These are phyloP conservation scores for Agapetus fuscipes DNA, from an alignment of 2,888 invertebrate genomes.

Conservation along the genomic window DNA sequence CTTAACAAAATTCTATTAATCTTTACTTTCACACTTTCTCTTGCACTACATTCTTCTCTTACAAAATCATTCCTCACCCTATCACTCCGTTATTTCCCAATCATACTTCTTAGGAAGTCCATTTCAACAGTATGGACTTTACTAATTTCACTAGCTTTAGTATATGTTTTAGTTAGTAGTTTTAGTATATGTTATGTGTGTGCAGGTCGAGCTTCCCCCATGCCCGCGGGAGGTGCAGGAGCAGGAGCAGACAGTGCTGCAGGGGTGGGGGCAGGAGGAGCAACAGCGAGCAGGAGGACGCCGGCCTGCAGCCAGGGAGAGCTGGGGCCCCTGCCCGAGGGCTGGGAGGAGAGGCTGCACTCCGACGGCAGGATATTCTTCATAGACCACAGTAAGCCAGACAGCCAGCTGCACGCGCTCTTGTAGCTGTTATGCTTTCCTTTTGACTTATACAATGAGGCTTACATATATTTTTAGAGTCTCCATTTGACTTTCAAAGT, in stretches of 20 bases:
- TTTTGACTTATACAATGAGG: too few species aligned
- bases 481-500: background rate
- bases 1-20: too few species aligned
- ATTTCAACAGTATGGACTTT: too few species aligned
- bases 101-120: too few species aligned
- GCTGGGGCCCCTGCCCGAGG: conserved; percentile 89
- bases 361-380: conserved; percentile 96
- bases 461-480: conserved; percentile 6
- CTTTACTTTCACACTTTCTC: too few species aligned
- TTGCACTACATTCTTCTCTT: too few species aligned
- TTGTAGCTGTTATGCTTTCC: too few species aligned
- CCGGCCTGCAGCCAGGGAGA: conserved; percentile 45
- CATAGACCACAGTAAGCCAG: conserved; percentile 96
- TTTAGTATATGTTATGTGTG: background rate
- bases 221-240: conserved; percentile 52
- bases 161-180: too few species aligned
- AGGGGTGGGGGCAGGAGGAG: conserved; percentile 27
- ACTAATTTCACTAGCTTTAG: too few species aligned
- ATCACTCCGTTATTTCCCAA: too few species aligned
- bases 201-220: conserved; percentile 64
- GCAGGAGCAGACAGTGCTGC: conserved; percentile 24
- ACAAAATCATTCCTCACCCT: too few species aligned
- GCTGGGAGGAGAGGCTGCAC: conserved; percentile 97
- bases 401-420: too few species aligned
- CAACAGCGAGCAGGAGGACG: conserved; percentile 6